Base-by-base conservation (phyloP, 2,888 invertebrate species). In the Callyntrura sp. region DNA sequence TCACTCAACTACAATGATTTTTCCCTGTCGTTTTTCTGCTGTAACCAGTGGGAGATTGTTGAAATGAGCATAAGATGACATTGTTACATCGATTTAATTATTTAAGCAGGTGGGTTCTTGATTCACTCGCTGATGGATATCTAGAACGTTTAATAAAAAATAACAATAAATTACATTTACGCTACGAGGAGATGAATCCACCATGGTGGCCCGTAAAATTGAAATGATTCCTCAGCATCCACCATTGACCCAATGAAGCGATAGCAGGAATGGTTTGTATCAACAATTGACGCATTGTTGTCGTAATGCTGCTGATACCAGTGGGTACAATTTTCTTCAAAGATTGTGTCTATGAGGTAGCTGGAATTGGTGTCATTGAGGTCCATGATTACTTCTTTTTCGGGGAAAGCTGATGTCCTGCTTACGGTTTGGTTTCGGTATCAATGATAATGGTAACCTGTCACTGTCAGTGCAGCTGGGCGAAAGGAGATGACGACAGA, bases 141-240 rank as follows among this genome's bases (percentile, higher is more conserved):
- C n/a, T n/a, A n/a, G n/a, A n/a, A n/a, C n/a, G n/a, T n/a, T n/a
- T n/a, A n/a, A n/a, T n/a, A n/a, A n/a, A n/a, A n/a, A n/a, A n/a
- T n/a, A n/a, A n/a, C n/a, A n/a, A n/a, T n/a, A n/a, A n/a, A n/a
- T n/a, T n/a, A n/a, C n/a, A n/a, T n/a, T n/a, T n/a, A n/a, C n/a
- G n/a, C n/a, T 55, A 79, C 86, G 1, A 86, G 55, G 55, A 68
- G 35, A 20, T 86, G 79, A 11, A 62, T 43, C 92, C 91, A 90
- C 82, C 84, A 83, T 14, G 86, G 79, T 14, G 83, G 83, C 11
- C 85, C 85, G 45, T 23, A 68, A 5, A 48, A 17, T 45, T 35
- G 14, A 45, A 55, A 78, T 20, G 25, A 35, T 45, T 87, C 81
- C 45, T 73, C 65, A 4, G n/a, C 62, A 1, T 28, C 73, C 43